phyloP scores from a whole-genome alignment of 37 sponge, comb jelly and placozoan species.

The Axinella damicornis region DNA sequence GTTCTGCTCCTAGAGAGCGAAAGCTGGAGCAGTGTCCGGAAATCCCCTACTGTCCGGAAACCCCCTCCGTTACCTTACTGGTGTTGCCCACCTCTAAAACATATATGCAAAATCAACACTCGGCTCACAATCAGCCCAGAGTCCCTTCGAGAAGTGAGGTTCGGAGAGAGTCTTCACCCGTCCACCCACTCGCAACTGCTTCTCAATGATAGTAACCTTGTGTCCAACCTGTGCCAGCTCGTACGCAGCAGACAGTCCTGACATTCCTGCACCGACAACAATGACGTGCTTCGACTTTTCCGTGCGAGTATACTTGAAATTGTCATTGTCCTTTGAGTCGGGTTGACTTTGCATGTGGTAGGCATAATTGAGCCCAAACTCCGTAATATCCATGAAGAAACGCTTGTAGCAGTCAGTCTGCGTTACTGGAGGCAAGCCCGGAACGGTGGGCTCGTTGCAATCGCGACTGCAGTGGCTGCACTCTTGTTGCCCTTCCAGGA shows the following conservation, averaged over 20 bases:
- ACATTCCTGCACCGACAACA: conserved; percentile 57
- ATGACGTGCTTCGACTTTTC: conserved; percentile 25
- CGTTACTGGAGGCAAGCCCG: not conserved
- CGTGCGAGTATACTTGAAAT: not conserved
- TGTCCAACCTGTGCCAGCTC: conserved; percentile 54
- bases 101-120: too few species aligned
- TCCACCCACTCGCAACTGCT: conserved; percentile 47
- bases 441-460: too few species aligned
- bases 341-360: conserved; percentile 6
- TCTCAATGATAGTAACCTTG: conserved; percentile 57
- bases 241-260: conserved; percentile 53
- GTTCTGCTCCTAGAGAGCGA: too few species aligned
- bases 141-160: conserved; percentile 28
- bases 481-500: not conserved
- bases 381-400: conserved; percentile 14
- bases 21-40: too few species aligned
- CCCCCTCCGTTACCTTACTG: too few species aligned
- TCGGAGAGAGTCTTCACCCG: conserved; percentile 53
- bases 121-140: conserved; percentile 52
- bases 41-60: too few species aligned
- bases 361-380: conserved; percentile 33
- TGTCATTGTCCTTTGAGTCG: too few species aligned
- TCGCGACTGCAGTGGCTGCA: not conserved
- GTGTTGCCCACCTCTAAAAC: too few species aligned
- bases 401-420: conserved; percentile 39